These are phyloP conservation scores for Platygyra sinensis DNA, from an alignment of 64 coral and sea anemone species.

Conservation along the genomic window DNA sequence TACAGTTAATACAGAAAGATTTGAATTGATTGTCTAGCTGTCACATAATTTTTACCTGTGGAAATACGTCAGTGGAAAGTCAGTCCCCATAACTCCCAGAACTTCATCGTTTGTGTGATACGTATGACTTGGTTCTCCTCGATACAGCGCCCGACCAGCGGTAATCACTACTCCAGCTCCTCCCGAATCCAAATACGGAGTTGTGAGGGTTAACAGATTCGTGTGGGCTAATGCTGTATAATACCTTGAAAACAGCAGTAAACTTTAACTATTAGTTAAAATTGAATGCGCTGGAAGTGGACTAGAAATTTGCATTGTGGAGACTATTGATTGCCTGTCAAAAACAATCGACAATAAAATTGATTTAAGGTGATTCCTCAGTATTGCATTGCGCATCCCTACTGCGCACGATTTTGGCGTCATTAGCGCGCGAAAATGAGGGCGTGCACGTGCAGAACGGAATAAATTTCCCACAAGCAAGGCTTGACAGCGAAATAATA, in stretches of 20 bases:
- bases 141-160: not conserved
- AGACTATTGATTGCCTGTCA: no score
- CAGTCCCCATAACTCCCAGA: constrained; percentile 49
- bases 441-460: no score
- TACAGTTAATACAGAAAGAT: no score
- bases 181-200: constrained; percentile 30
- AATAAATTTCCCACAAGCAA: no score
- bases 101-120: constrained; percentile 21
- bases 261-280: not conserved
- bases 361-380: no score
- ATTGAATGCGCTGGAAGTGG: no score
- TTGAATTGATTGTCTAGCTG: no score
- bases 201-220: not conserved
- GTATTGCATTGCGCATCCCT: no score
- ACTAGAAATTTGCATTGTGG: no score
- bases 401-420: not conserved
- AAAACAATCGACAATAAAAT: no score
- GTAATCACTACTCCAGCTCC: constrained; percentile 40
- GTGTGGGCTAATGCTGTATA: not conserved
- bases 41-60: not conserved
- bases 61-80: constrained; percentile 26
- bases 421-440: no score
- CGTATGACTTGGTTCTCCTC: not conserved
- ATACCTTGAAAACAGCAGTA: constrained; percentile 18
- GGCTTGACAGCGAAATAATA: no score